Evolutionary conservation across 2,797 vertebrate species (phyloP), one percentile per base, ranked within the genome.

Genomic region (Discoglossus pictus): DNA sequence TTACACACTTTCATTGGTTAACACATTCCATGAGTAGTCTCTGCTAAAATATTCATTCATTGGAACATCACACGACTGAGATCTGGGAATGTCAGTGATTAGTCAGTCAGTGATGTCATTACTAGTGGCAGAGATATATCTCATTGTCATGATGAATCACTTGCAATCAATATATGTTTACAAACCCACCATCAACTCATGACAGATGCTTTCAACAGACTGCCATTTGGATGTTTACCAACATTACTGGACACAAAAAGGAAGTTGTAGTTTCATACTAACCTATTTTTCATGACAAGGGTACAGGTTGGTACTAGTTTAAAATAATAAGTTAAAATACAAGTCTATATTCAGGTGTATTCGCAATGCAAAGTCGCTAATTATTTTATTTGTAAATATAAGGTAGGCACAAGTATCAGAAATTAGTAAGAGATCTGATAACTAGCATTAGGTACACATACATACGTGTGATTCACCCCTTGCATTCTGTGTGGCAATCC

Each of bases 81-180:
- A 10, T 17, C 16, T n/a, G 42, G 11, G 16, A 15, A 17, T 44
- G 42, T 18, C 42, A 44, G 7, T n/a, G n/a, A n/a, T n/a, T n/a
- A n/a, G n/a, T n/a, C n/a, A n/a, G n/a, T n/a, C n/a, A n/a, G n/a
- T 44, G 9, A 47, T 9, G 12, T 23, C 44, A 47, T 47, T 47
- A 21, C 6, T 47, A 10, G 10, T 23, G 20, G 18, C 44, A 47
- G 17, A 21, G 44, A 23, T 47, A 16, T 23, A 42, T 7, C 39
- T 10, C 7, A 1, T 47, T 18, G 18, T 16, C 11, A 23, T 47
- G 20, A 47, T 18, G 8, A 47, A 47, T 47, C 44, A 31, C 27
- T 31, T 31, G 27, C 27, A 31, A 31, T 31, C 27, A 31, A 31
- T 31, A 31, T 31, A 31, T 31, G 27, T 31, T 47, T 23, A 23